Evolutionary conservation across 2,888 invertebrate genomes (phyloP), one percentile per base, ranked within the genome.

Genomic region (Sussaba pulchella): DNA sequence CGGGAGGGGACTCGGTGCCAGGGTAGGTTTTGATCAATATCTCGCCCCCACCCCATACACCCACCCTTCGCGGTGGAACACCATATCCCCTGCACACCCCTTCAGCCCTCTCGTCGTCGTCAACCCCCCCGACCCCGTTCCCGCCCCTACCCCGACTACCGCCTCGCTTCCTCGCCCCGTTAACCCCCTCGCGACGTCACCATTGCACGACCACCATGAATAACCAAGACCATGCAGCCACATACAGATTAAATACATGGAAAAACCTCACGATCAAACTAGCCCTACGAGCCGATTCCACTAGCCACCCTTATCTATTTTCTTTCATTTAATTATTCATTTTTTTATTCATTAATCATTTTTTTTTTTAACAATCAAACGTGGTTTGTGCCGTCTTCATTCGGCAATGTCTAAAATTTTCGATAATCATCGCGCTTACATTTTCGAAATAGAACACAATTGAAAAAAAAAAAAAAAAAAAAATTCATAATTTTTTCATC

Each of bases 1-100:
- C 80, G 64, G 71, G 84, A 80, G 81, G 82, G 81, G 83, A 86
- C 89, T 89, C 88, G 90, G 89, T 91, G 90, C 90, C 90, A 90
- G 91, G 92, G 91, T 91, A 91, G 91, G 90, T 91, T 92, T 92
- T 91, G 92, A 91, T 92, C 92, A 92, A 92, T 91, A 92, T 92
- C 92, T 92, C 91, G 90, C 89, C 91, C 90, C 91, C 91, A 89
- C 89, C 87, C 89, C 87, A 84, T 85, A 86, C 85, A 54, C 57
- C 76, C 89, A 87, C 89, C 88, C 87, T 88, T 88, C 88, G 86
- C 85, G 86, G 87, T 87, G 87, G 90, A 88, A 90, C 89, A 90
- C 89, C 90, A 89, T 91, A 82, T 88, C 87, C 88, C 88, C 87
- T 83, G 57, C 87, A 83, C 36, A 39, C 73, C 69, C 64, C 52